Base-by-base conservation (phyloP, 1,140 invertebrate species). In the Sitophilus oryzae region DNA sequence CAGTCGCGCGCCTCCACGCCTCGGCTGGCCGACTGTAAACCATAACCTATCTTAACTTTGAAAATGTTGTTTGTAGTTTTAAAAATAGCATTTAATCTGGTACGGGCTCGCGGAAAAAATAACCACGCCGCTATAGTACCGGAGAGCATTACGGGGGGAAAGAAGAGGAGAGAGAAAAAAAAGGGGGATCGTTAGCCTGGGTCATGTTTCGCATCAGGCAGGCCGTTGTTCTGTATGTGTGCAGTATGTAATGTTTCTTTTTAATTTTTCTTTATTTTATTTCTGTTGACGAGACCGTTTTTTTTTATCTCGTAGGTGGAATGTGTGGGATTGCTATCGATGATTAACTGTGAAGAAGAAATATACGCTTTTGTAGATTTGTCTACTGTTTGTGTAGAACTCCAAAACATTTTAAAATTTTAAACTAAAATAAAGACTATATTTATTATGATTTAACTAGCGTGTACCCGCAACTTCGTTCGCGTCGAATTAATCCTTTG, bases 11-110 rank as follows among this genome's bases (percentile, higher is more conserved):
- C 30, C 35, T 42, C 10, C 21, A 18, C 46, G 36, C 25, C 51
- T 59, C 54, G 54, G 38, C 44, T 60, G 63, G 57, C 56, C 63
- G 45, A 58, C 58, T 63, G 65, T 58, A 62, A 64, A 59, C 63
- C 63, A 66, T 66, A 66, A 66, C 65, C 65, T 66, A 66, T 65
- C 62, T 64, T 55, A 63, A 66, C 54, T 65, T 63, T 63, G 63
- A 66, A 66, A 66, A 65, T 66, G 65, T 66, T 66, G 62, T 60
- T 66, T 60, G 58, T 59, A 58, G 64, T 52, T 64, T 66, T 66
- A 66, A 66, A 66, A 66, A 66, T 66, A 66, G 59, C 60, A 47
- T 61, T 62, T 64, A 63, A 66, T 66, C 64, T 66, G 61, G 62
- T 58, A 62, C 54, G 52, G 48, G 41, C 40, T 44, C 44, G 41